These are phyloP conservation scores for Actinernus sp. DNA, from an alignment of 92 coral and sea anemone genomes.

Conservation along the genomic window DNA sequence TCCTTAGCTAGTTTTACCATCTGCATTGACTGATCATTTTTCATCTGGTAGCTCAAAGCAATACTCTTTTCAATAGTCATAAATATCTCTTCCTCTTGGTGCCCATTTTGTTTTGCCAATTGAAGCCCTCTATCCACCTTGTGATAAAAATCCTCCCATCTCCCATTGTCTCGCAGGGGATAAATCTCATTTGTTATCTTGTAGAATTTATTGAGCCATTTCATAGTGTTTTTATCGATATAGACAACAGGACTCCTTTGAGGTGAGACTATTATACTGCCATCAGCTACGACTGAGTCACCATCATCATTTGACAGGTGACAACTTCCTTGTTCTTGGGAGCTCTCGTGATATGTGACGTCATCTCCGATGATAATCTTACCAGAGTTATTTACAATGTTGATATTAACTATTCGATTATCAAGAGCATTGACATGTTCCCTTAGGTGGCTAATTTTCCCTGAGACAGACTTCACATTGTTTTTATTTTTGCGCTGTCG, in stretches of 20 bases:
- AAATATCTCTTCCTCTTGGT: conserved; percentile 17
- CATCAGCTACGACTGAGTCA: conserved; percentile 6
- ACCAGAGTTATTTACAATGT: conserved; percentile 12
- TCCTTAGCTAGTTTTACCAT: conserved; percentile 22
- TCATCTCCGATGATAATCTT: conserved; percentile 5
- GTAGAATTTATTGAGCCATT: conserved; percentile 10
- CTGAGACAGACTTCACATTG: too few relatives aligned
- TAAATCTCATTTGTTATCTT: conserved; percentile 28
- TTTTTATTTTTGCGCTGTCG: too few relatives aligned
- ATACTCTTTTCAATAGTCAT: conserved; percentile 48
- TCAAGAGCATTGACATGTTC: too few relatives aligned
- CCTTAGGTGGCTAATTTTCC: too few relatives aligned
- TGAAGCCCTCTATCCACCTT: neutral
- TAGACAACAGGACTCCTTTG: neutral
- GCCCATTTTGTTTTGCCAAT: neutral
- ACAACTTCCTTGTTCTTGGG: neutral
- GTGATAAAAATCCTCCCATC: conserved; percentile 35
- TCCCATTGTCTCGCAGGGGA: conserved; percentile 75
- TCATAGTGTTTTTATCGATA: neutral
- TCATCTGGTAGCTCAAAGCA: conserved; percentile 46
- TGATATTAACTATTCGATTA: neutral
- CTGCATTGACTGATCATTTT: conserved; percentile 11
- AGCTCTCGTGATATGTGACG: neutral
- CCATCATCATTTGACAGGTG: neutral
- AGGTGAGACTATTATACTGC: conserved; percentile 1